These are phyloP conservation scores for Orchesella cincta DNA, from an alignment of 1,140 invertebrate genomes.

Conservation along the genomic window DNA sequence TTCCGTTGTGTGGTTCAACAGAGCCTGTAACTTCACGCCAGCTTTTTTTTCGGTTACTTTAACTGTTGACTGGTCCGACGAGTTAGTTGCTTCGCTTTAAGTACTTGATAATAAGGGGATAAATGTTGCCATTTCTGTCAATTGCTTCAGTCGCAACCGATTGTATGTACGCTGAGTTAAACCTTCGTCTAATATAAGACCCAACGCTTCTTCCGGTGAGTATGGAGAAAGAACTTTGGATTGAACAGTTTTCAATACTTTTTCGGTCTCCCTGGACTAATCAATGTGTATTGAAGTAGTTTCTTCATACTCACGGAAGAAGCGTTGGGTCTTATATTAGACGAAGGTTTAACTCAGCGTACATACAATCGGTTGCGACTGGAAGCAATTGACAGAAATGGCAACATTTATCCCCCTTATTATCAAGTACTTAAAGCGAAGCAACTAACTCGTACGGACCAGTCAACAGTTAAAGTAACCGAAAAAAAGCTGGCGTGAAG, in stretches of 20 bases:
- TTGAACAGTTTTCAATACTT: no score
- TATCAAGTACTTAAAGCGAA: not conserved
- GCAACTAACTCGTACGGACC: not conserved
- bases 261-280: no score
- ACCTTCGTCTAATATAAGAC: no score
- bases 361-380: not conserved
- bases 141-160: no score
- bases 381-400: not conserved
- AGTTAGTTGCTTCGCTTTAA: not conserved
- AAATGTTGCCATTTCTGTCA: no score
- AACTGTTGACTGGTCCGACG: not conserved
- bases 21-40: not conserved
- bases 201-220: no score
- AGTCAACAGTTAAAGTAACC: not conserved
- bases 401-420: not conserved
- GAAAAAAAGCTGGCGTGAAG: not conserved
- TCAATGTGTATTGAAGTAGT: no score
- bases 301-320: no score
- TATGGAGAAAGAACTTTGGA: no score
- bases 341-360: not conserved
- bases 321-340: not conserved
- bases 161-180: no score
- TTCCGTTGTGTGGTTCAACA: not conserved
- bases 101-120: not conserved
- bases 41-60: not conserved